Percentiles rank a stretch among this genome's conserved stretches.
phyloP scores from a whole-genome alignment of 2,888 invertebrate genomes.

The Tiphia femorata region DNA sequence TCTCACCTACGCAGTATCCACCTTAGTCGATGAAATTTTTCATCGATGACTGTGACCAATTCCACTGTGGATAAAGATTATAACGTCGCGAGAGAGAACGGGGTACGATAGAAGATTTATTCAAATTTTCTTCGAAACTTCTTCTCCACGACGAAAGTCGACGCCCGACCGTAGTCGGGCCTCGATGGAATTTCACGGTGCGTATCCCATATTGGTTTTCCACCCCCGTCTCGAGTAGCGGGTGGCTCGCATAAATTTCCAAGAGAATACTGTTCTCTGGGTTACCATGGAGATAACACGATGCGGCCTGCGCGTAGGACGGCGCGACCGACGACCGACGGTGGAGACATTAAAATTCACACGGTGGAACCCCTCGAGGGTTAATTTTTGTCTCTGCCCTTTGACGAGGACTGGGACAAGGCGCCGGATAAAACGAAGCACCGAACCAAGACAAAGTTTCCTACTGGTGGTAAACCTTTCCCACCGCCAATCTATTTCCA shows the following conservation, averaged over 20 bases:
- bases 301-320: slow-evolving; percentile 12
- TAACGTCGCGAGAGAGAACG: too few relatives aligned
- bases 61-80: too few relatives aligned
- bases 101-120: too few relatives aligned
- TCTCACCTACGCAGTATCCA: too few relatives aligned
- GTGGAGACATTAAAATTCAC: slow-evolving; percentile 26
- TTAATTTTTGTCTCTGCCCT: slow-evolving; percentile 13
- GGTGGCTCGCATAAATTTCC: slow-evolving; percentile 21
- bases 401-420: neutral
- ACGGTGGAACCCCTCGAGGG: slow-evolving; percentile 14
- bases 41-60: too few relatives aligned
- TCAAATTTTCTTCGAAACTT: too few relatives aligned
- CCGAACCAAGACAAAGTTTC: neutral
- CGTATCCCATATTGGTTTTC: slow-evolving; percentile 17
- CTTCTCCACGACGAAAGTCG: too few relatives aligned
- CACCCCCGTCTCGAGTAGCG: neutral
- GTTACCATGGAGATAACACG: slow-evolving; percentile 12
- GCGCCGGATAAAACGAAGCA: neutral
- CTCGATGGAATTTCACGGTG: slow-evolving; percentile 7
- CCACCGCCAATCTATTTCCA: neutral
- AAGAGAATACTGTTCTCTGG: slow-evolving; percentile 11
- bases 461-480: neutral
- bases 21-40: too few relatives aligned
- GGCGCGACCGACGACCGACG: slow-evolving; percentile 11
- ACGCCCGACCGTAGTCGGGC: neutral